phyloP scores from a whole-genome alignment of 2,888 invertebrate species.

The Idaea dimidiata region DNA sequence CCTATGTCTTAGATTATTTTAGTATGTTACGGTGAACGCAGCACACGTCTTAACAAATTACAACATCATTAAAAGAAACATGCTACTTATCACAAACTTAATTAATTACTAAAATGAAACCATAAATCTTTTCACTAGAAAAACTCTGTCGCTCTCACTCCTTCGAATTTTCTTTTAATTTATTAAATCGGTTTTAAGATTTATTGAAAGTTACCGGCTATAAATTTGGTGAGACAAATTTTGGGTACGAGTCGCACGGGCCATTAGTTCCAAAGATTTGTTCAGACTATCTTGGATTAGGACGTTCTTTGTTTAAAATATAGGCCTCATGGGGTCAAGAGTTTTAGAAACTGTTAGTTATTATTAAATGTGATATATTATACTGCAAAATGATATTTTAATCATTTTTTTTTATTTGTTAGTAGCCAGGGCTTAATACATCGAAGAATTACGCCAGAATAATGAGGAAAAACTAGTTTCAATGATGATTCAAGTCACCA shows the following conservation, averaged over 20 bases:
- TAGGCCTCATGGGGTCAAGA: background rate
- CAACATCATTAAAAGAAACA: background rate
- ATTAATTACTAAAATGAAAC: background rate
- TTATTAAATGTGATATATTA: too few relatives aligned
- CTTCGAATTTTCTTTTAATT: background rate
- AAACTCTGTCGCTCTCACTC: background rate
- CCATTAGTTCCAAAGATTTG: background rate
- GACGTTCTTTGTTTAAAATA: background rate
- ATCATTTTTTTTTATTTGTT: too few relatives aligned
- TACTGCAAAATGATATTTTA: too few relatives aligned
- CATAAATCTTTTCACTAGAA: background rate
- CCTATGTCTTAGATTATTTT: too few relatives aligned
- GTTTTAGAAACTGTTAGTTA: background rate
- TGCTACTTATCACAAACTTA: background rate
- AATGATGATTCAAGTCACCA: too few relatives aligned
- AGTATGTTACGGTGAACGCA: too few relatives aligned
- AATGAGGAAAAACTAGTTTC: too few relatives aligned
- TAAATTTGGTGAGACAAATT: background rate
- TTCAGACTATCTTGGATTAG: background rate
- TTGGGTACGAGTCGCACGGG: background rate
- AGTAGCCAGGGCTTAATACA: too few relatives aligned
- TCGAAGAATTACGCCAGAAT: too few relatives aligned
- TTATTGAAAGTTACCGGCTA: background rate
- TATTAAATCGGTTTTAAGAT: background rate
- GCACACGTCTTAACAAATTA: background rate